Conservation (phyloP, 1,140 invertebrate genomes). For the Macrobrachium rosenbergii region DNA sequence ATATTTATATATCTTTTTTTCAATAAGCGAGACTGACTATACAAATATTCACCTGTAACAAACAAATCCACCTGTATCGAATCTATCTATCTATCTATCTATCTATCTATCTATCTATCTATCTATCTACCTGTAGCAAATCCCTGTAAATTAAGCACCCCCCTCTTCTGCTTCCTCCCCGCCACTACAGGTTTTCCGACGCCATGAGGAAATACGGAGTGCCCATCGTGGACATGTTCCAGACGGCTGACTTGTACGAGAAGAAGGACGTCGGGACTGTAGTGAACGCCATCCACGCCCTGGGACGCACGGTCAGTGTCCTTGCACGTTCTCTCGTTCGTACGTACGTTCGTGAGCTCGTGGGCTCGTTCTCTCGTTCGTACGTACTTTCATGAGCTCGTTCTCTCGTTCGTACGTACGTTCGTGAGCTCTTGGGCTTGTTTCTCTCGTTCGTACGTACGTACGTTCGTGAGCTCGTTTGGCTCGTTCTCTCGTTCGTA, state of each 20-base stretch:
- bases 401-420: too few species aligned
- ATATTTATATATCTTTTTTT: neutral
- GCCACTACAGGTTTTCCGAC: constrained; percentile 88
- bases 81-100: neutral
- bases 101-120: neutral
- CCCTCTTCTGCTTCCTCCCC: neutral
- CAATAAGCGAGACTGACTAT: too few species aligned
- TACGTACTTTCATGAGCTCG: too few species aligned
- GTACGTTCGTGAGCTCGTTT: too few species aligned
- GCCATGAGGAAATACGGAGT: constrained; percentile 90
- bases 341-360: too few species aligned
- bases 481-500: too few species aligned
- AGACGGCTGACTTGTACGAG: constrained; percentile 94
- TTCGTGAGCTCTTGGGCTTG: too few species aligned
- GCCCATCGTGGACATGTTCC: constrained; percentile 90
- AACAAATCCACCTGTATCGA: neutral
- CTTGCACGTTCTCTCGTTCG: neutral
- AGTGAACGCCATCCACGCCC: constrained; percentile 86
- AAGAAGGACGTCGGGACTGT: constrained; percentile 93
- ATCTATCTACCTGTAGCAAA: neutral
- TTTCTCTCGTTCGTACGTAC: too few species aligned
- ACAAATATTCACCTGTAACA: neutral
- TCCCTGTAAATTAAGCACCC: neutral
- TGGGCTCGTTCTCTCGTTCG: too few species aligned
- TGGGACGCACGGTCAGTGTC: constrained; percentile 84